These are phyloP conservation scores for Catharus bicknelli DNA, from an alignment of 2,113 vertebrate species.

Conservation along the genomic window DNA sequence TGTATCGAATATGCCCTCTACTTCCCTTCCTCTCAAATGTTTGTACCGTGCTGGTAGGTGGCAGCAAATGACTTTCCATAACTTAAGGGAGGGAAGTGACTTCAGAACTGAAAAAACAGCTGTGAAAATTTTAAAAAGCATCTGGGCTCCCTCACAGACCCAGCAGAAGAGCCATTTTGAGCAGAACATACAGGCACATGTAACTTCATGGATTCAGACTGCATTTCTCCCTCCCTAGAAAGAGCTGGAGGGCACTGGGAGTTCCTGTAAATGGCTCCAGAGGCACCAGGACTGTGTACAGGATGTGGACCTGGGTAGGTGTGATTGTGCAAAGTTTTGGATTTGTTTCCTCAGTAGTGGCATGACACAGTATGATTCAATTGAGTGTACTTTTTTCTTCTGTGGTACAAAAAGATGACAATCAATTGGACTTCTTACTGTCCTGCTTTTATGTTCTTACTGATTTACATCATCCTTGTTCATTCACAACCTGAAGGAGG, in stretches of 20 bases:
- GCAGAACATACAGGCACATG: neutral
- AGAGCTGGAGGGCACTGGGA: neutral
- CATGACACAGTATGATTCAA: neutral
- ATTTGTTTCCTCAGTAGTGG: neutral
- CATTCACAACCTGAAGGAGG: neutral
- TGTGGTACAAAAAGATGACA: neutral
- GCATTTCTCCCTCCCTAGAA: neutral
- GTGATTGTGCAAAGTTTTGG: neutral
- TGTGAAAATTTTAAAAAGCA: slow-evolving; percentile 10
- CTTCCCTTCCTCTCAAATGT: neutral
- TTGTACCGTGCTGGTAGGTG: slow-evolving; percentile 11
- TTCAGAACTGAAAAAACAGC: slow-evolving; percentile 10
- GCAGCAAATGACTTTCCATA: slow-evolving; percentile 35
- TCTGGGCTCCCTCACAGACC: neutral
- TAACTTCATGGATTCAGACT: neutral
- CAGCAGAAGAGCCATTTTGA: neutral
- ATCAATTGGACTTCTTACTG: neutral
- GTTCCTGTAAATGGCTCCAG: neutral
- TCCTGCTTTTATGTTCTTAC: neutral
- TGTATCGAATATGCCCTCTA: neutral
- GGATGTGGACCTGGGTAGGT: neutral
- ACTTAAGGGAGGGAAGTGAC: neutral
- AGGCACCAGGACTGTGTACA: neutral
- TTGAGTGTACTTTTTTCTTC: neutral
- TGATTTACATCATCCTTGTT: neutral